Evolutionary conservation across 2,797 vertebrate genomes (phyloP).

Genomic region (Novumbra hubbsi): DNA sequence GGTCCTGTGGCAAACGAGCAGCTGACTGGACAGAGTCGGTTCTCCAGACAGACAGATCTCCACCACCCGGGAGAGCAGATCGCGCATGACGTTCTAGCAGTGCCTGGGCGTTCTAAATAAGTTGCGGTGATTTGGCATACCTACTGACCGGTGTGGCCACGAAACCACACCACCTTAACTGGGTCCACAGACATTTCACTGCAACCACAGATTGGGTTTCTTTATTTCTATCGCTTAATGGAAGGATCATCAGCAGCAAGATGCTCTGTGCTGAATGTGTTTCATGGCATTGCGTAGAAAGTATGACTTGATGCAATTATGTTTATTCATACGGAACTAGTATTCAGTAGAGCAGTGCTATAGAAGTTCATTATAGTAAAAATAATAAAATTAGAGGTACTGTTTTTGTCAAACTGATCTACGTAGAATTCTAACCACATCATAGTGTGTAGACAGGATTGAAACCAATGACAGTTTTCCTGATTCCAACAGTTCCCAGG

Average conservation of each 20-base stretch:
- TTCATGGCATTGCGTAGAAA: background rate
- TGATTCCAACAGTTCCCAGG: no score
- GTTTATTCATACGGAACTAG: background rate
- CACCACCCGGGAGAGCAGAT: background rate
- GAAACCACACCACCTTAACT: background rate
- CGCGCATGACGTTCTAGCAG: background rate
- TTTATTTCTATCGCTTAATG: background rate
- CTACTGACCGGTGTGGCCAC: conserved; percentile 5
- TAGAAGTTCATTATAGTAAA: background rate
- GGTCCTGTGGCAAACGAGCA: background rate
- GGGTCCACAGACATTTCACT: background rate
- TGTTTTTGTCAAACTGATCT: background rate
- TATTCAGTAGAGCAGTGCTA: background rate
- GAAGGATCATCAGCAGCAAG: background rate
- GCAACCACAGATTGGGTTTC: conserved; percentile 16
- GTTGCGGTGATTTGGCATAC: background rate
- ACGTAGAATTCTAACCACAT: background rate
- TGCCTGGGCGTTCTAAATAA: conserved; percentile 12
- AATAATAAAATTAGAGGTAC: background rate
- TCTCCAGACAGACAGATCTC: background rate
- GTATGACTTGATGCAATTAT: background rate
- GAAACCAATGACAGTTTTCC: background rate
- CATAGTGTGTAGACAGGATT: background rate
- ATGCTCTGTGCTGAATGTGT: background rate
- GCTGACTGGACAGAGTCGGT: conserved; percentile 3